Evolutionary conservation across 64 coral and sea anemone species (phyloP).

Genomic region (Hydrozoanthus tunicans): DNA sequence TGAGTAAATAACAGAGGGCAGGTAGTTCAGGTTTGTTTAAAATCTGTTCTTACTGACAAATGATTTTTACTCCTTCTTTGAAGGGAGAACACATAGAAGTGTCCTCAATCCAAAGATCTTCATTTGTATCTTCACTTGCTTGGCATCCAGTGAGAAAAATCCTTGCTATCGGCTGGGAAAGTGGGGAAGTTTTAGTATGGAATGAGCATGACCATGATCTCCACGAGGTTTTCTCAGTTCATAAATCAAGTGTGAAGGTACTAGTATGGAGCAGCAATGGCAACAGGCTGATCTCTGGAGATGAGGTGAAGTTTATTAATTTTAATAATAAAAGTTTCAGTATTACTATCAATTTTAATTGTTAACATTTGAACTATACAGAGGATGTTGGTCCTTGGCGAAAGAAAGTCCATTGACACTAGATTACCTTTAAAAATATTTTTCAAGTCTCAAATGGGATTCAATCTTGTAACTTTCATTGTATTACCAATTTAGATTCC

Average conservation of each 20-base stretch:
- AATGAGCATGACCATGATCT: slow-evolving; percentile 98
- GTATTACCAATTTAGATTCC: too few species aligned
- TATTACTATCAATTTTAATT: neutral
- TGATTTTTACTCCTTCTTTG: neutral
- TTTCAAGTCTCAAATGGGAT: too few species aligned
- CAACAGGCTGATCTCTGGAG: slow-evolving; percentile 70
- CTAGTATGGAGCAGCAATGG: slow-evolving; percentile 89
- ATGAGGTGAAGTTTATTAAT: slow-evolving; percentile 70
- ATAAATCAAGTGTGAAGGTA: slow-evolving; percentile 66
- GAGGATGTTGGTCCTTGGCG: too few species aligned
- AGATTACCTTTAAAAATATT: too few species aligned
- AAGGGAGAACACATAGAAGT: slow-evolving; percentile 95
- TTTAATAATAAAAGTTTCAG: neutral
- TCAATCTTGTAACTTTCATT: too few species aligned
- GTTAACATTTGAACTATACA: too few species aligned
- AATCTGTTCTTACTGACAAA: neutral
- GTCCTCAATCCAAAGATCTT: slow-evolving; percentile 89
- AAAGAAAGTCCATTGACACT: too few species aligned
- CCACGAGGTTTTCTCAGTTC: slow-evolving; percentile 78
- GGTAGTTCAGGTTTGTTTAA: too few species aligned
- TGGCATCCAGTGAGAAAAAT: slow-evolving; percentile 98
- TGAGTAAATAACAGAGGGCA: neutral
- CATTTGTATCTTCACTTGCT: slow-evolving; percentile 71
- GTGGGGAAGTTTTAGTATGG: slow-evolving; percentile 92
- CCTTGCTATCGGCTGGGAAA: slow-evolving; percentile 91